Conservation (phyloP, 2,113 vertebrate genomes). For the Nothobranchius furzeri region DNA sequence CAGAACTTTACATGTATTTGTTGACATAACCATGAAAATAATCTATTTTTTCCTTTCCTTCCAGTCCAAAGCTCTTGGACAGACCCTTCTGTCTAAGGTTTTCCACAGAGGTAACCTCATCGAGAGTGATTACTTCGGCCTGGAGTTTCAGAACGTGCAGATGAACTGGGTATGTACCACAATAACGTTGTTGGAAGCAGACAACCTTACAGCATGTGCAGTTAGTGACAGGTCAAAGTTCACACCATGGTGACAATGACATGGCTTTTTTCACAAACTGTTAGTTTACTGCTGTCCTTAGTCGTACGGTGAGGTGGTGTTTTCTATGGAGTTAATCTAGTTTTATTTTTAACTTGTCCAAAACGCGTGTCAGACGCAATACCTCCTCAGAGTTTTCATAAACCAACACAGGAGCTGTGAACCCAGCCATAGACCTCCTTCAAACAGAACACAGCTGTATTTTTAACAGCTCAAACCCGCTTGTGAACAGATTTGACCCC, state of each 20-base stretch:
- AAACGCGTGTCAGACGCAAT: conserved; percentile 29
- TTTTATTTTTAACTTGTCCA: conserved; percentile 44
- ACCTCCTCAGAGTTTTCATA: conserved; percentile 37
- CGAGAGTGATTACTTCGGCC: conserved; percentile 95
- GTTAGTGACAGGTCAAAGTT: conserved; percentile 17
- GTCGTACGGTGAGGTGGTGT: conserved; percentile 14
- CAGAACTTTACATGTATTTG: conserved; percentile 8
- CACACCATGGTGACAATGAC: neutral
- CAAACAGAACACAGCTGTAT: conserved; percentile 12
- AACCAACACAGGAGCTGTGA: conserved; percentile 21
- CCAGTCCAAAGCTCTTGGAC: conserved; percentile 85
- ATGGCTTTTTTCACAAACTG: neutral
- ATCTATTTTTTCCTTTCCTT: conserved; percentile 30
- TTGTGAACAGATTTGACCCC: neutral
- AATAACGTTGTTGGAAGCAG: conserved; percentile 2
- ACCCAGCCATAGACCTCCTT: conserved; percentile 4
- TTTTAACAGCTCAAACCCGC: neutral
- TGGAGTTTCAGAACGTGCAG: conserved; percentile 91
- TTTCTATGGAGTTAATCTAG: conserved; percentile 29
- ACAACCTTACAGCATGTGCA: neutral
- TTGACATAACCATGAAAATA: conserved; percentile 26
- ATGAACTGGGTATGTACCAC: conserved; percentile 88
- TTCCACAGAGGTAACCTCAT: conserved; percentile 89
- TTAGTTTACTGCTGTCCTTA: neutral
- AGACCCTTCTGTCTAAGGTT: conserved; percentile 83